Base-by-base conservation (phyloP, 2,888 invertebrate genomes). In the Imbricaverruca yamaguchii region DNA sequence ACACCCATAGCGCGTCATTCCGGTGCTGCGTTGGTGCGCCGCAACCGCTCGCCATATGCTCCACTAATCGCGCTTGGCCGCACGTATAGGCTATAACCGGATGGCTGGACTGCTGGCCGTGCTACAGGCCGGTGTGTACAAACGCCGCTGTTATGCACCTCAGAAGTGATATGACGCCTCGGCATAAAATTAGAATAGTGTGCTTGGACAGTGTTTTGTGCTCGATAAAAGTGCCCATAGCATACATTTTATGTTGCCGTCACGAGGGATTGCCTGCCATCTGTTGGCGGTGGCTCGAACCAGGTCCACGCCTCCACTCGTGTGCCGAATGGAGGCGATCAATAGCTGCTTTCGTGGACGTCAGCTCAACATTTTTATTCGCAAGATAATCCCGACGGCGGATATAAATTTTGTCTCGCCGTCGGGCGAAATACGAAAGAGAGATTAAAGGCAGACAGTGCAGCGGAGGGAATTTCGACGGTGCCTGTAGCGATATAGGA, bases 331-430 rank as follows among this genome's bases (percentile, higher is more conserved):
- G 39, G 39, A 7, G 18, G 74, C 74, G 74, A 74, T 74, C 74
- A 74, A 74, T 74, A 74, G 74, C 25, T 39, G 39, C 74, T 74
- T 74, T 74, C 74, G 53, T 8, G 74, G 53, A 74, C 74, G 74
- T 74, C 74, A 74, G 74, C 18, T 23, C 74, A 74, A 74, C 74
- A 74, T 74, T 74, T 74, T 74, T 74, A 74, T 74, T 74, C 74
- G 74, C 74, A 53, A 74, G 74, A 74, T 74, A 74, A 74, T 74
- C 74, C 74, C 74, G 74, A 18, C 74, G 74, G 74, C 15, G 74
- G 74, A 53, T 4, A 74, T 74, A 74, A 74, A 74, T 74, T 74
- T 53, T 74, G 39, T 74, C 67, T 25, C 39, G 74, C 74, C 53
- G 53, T 53, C 74, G 53, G 53, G 74, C 74, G 53, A 74, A 74